These are phyloP conservation scores for Eleutherodactylus coqui DNA, from an alignment of 2,797 vertebrate genomes.

Conservation along the genomic window DNA sequence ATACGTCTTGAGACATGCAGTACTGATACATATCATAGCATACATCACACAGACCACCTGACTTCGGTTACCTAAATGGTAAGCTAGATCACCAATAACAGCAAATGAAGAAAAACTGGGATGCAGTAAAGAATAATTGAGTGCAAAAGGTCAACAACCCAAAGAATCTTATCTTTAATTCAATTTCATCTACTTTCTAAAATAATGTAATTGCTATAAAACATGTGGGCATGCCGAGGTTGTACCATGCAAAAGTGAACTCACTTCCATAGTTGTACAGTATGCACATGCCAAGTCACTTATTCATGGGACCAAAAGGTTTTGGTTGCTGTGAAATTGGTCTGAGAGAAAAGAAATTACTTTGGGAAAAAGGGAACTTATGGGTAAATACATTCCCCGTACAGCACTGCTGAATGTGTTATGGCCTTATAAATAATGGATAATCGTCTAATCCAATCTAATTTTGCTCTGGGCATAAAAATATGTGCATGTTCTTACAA, in stretches of 20 bases:
- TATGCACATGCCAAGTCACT: not conserved
- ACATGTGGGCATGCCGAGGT: not conserved
- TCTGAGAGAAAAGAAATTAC: not conserved
- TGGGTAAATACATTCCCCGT: not conserved
- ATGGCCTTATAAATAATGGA: not conserved
- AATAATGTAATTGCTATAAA: slow-evolving; percentile 7
- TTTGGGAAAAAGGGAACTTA: not conserved
- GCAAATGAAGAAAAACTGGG: not conserved
- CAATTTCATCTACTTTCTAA: not conserved
- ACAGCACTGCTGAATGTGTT: not conserved
- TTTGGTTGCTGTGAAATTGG: not conserved
- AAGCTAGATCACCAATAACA: not conserved
- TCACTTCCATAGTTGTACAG: not conserved
- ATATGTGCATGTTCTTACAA: not conserved
- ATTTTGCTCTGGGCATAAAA: not conserved
- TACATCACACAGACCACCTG: not conserved
- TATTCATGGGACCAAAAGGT: not conserved
- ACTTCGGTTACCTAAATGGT: not conserved
- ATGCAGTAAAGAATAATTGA: not conserved
- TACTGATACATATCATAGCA: not conserved
- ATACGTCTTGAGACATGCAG: not conserved
- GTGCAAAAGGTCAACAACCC: not conserved
- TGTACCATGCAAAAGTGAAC: not conserved
- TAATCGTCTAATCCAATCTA: not conserved
- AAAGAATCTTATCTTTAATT: not conserved